A percentile compares a stretch with the other conserved stretches of the same genome.
phyloP scores from a whole-genome alignment of 2,113 vertebrate species.

The Bambusicola thoracicus region DNA sequence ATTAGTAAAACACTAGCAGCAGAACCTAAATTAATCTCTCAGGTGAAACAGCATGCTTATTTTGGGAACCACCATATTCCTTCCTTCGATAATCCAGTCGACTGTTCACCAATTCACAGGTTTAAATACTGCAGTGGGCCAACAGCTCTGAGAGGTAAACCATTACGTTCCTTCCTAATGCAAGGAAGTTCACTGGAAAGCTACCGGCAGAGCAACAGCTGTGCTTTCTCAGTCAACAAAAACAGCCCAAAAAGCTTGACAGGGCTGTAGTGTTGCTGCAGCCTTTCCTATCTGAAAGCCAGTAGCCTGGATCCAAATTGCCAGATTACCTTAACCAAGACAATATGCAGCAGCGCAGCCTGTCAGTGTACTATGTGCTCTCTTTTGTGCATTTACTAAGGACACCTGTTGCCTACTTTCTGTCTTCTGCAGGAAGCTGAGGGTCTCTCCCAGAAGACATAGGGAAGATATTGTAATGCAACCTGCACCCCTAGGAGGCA shows the following conservation, averaged over 20 bases:
- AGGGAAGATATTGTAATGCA: neutral
- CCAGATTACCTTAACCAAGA: neutral
- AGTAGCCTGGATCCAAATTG: neutral
- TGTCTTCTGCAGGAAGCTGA: neutral
- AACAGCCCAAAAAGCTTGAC: neutral
- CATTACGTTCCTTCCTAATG: neutral
- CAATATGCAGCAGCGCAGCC: neutral
- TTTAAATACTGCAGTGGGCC: neutral
- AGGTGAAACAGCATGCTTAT: neutral
- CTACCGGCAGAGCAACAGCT: neutral
- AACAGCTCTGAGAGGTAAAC: neutral
- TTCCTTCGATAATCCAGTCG: neutral
- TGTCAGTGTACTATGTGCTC: fast-evolving
- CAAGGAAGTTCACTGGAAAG: neutral
- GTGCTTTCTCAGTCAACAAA: neutral
- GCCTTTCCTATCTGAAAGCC: neutral
- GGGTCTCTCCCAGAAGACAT: neutral
- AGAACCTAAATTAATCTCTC: neutral
- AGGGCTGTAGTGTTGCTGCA: neutral
- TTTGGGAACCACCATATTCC: neutral
- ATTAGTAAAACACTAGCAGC: neutral
- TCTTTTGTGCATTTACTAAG: neutral
- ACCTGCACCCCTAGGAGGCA: neutral
- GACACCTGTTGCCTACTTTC: neutral
- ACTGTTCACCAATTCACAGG: neutral